Evolutionary conservation across 2,888 invertebrate genomes (phyloP), one percentile per base, ranked within the genome.

Genomic region (Acronicta psi): DNA sequence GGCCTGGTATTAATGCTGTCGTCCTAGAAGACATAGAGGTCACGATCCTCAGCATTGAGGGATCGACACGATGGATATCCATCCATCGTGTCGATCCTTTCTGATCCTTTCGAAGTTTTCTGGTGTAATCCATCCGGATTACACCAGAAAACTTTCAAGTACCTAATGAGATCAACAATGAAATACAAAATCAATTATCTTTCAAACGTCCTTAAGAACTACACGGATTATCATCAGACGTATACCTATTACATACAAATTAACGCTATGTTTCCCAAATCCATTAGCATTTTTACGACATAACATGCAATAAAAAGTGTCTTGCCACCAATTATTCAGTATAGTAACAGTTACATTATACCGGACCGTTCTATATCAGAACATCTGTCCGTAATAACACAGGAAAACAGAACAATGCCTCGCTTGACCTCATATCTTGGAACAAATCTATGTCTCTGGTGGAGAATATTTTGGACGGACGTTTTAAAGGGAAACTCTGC

Each of bases 401-500:
- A 88, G 81, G 86, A 84, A 87, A 81, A 81, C 77, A 81, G 85
- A 89, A 91, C 91, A 91, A 90, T 89, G 88, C 83, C 64, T 67
- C 77, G 70, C 65, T 79, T 84, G 81, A 80, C 83, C 82, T 80
- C 84, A 82, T 90, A 92, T 92, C 92, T 76, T 67, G 59, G 69
- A 68, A 83, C 78, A 79, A 83, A 92, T 92, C 91, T 91, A 82
- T 83, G 89, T 88, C 80, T 85, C 81, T 89, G 87, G 80, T 82
- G 86, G 87, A 83, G 87, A 89, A 89, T 88, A 89, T 92, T 90
- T 90, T 83, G 88, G 87, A 80, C 84, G 87, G 84, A 81, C 85
- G 85, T 83, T 88, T 89, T 88, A 84, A 87, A 89, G 88, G 90
- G 90, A 89, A 90, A 89, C 88, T 88, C 73, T 77, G 79, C 51